Percentiles rank a stretch among this genome's conserved stretches.
Conservation (phyloP, 2,113 vertebrate genomes). For the Chaenogobius annularis region DNA sequence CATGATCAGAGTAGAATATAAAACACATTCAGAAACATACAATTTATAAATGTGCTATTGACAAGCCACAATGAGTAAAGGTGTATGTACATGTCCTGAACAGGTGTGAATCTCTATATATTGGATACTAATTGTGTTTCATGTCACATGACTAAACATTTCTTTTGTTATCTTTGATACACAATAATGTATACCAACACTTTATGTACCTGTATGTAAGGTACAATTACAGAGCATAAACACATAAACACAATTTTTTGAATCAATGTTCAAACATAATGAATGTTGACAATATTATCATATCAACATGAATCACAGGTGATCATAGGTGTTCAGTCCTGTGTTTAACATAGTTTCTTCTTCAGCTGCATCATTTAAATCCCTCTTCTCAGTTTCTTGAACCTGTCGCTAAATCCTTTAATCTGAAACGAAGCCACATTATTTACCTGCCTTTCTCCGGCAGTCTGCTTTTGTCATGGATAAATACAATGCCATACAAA, state of each 20-base stretch:
- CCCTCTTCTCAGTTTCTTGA: slow-evolving; percentile 36
- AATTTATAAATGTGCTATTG: neutral
- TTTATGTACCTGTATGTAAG: neutral
- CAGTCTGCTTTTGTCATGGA: neutral
- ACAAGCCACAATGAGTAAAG: neutral
- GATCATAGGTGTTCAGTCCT: neutral
- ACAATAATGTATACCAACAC: neutral
- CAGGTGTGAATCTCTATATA: neutral
- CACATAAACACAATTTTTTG: neutral
- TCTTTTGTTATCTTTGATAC: neutral
- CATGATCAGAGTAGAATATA: neutral
- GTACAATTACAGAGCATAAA: neutral
- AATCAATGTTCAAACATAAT: neutral
- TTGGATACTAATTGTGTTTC: neutral
- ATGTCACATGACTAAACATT: too few relatives aligned
- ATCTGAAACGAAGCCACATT: slow-evolving; percentile 13
- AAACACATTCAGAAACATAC: neutral
- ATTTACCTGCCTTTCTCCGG: neutral
- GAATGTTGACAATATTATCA: slow-evolving; percentile 2
- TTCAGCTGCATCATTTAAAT: slow-evolving; percentile 44
- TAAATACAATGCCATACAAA: neutral
- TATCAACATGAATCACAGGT: neutral
- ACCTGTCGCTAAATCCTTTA: slow-evolving; percentile 27
- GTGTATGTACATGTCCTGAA: neutral
- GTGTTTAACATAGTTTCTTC: slow-evolving; percentile 6